phyloP scores from a whole-genome alignment of 2,113 vertebrate species.

The Porphyrio hochstetteri region DNA sequence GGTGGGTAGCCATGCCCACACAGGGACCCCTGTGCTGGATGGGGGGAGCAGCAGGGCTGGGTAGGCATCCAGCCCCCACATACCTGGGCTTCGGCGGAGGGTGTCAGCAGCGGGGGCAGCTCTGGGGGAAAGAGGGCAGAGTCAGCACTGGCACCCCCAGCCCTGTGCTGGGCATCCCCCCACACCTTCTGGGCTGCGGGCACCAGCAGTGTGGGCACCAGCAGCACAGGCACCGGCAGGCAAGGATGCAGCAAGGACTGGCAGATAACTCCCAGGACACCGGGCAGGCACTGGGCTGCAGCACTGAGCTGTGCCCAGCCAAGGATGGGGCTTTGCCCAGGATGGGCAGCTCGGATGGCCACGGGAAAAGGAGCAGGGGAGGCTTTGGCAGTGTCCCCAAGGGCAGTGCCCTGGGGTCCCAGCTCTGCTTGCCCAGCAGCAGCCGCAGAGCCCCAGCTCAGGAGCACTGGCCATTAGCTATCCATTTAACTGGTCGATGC shows the following conservation, averaged over 20 bases:
- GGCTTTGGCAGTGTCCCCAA: not conserved
- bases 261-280: not conserved
- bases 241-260: accelerated
- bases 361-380: not conserved
- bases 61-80: accelerated
- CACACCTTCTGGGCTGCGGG: not conserved
- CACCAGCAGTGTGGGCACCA: not conserved
- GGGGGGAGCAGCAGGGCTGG: accelerated
- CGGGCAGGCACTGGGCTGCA: accelerated
- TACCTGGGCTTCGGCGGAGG: conserved; percentile 63
- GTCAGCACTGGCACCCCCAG: not conserved
- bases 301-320: not conserved
- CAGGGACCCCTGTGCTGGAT: not conserved
- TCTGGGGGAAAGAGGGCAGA: conserved; percentile 7
- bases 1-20: not conserved
- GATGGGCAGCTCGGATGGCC: not conserved
- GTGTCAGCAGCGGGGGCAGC: conserved; percentile 33
- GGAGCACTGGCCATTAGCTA: not conserved
- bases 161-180: not conserved
- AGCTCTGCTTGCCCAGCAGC: accelerated
- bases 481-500: not conserved
- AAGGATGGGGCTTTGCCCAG: not conserved
- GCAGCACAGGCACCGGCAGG: not conserved
- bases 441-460: not conserved
- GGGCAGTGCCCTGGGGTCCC: not conserved